Evolutionary conservation across 2,113 vertebrate species (phyloP).

Genomic region (Addax nasomaculatus): DNA sequence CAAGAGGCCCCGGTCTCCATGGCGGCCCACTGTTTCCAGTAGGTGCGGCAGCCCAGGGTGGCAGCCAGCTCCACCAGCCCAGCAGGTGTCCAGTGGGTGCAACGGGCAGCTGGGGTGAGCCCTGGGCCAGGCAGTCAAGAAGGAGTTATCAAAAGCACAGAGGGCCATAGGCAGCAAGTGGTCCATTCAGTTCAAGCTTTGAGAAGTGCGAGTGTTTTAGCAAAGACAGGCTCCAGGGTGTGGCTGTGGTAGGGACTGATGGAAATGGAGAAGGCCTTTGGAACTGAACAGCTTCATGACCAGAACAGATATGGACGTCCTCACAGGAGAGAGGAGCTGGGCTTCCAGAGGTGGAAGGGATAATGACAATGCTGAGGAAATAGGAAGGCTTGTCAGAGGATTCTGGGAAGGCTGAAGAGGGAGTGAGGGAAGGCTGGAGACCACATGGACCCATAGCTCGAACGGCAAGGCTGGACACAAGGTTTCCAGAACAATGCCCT

Average conservation of each 20-base stretch:
- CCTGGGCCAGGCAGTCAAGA: background rate
- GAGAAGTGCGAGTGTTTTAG: background rate
- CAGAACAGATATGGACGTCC: background rate
- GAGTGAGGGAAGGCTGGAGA: background rate
- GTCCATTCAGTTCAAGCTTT: background rate
- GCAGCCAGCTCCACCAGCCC: background rate
- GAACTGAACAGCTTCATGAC: background rate
- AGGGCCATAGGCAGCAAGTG: background rate
- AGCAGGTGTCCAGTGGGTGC: background rate
- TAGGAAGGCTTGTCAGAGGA: background rate
- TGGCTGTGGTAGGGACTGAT: background rate
- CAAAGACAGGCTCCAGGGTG: background rate
- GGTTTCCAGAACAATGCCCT: background rate
- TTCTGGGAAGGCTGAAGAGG: background rate
- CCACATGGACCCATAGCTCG: fast-evolving
- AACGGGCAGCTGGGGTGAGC: background rate
- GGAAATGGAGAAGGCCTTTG: background rate
- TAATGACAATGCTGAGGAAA: background rate
- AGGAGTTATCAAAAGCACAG: background rate
- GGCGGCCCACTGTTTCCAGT: background rate
- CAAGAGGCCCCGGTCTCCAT: background rate
- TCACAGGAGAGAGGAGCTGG: background rate
- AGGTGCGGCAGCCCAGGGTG: background rate
- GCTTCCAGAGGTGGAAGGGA: background rate
- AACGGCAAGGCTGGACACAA: too few relatives aligned